phyloP scores from a whole-genome alignment of 2,113 vertebrate genomes.

The Amia ocellicauda region DNA sequence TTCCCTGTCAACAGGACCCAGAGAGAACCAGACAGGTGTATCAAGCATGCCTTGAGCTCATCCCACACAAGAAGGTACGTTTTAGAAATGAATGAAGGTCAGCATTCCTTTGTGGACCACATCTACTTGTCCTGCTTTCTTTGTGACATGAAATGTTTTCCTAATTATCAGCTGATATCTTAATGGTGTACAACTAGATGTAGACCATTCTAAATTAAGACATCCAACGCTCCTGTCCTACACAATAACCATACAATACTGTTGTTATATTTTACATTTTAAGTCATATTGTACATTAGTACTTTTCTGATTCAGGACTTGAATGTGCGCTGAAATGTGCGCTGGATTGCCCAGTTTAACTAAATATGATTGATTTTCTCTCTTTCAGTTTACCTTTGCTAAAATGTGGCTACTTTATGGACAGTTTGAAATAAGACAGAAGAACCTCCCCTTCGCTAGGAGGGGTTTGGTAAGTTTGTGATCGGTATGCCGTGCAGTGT shows the following conservation, averaged over 20 bases:
- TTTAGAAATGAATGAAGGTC: constrained; percentile 5
- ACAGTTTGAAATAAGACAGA: constrained; percentile 96
- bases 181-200: too few relatives aligned
- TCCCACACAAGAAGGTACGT: constrained; percentile 95
- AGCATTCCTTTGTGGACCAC: not conserved
- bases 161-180: too few relatives aligned
- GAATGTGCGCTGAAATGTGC: too few relatives aligned
- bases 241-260: too few relatives aligned
- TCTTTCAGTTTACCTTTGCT: constrained; percentile 89
- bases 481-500: too few relatives aligned
- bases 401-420: constrained; percentile 94
- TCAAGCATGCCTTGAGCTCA: constrained; percentile 87
- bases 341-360: too few relatives aligned
- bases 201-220: too few relatives aligned
- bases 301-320: too few relatives aligned
- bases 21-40: constrained; percentile 93
- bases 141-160: too few relatives aligned
- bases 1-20: constrained; percentile 67
- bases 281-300: too few relatives aligned
- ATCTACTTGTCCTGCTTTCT: not conserved
- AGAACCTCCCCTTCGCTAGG: constrained; percentile 84
- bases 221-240: too few relatives aligned
- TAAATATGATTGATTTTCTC: constrained; percentile 33
- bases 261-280: too few relatives aligned
- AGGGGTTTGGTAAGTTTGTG: constrained; percentile 86